Conservation (phyloP, 2,113 vertebrate genomes). For the Arizona elegans region DNA sequence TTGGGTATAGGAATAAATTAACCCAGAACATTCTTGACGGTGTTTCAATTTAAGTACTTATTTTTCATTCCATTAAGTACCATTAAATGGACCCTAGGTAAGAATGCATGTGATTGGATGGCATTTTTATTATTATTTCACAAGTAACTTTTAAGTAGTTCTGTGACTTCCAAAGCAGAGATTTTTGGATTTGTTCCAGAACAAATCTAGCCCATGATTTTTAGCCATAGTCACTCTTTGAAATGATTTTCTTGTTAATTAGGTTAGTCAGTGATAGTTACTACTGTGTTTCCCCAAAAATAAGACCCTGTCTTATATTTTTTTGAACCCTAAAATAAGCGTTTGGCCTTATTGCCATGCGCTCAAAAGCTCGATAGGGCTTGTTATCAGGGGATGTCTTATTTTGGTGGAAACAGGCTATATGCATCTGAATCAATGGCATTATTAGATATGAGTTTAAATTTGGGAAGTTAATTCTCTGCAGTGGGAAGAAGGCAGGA, state of each 20-base stretch:
- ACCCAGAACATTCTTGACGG: background rate
- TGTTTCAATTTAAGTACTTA: background rate
- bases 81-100: background rate
- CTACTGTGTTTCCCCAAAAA: background rate
- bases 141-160: background rate
- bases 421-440: background rate
- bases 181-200: background rate
- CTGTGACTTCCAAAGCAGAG: background rate
- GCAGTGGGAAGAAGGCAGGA: background rate
- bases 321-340: no score
- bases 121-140: background rate
- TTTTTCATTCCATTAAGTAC: background rate
- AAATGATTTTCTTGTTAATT: background rate
- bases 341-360: no score
- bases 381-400: no score
- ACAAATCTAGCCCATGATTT: background rate
- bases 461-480: background rate
- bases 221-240: background rate
- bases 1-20: background rate
- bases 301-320: no score
- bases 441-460: background rate
- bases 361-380: no score
- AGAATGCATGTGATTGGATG: background rate
- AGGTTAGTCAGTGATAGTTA: background rate
- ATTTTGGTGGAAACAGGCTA: no score